Percentiles rank a stretch among this genome's conserved stretches.
phyloP scores from a whole-genome alignment of 2,888 invertebrate genomes.

The Sylvicola cinctus region DNA sequence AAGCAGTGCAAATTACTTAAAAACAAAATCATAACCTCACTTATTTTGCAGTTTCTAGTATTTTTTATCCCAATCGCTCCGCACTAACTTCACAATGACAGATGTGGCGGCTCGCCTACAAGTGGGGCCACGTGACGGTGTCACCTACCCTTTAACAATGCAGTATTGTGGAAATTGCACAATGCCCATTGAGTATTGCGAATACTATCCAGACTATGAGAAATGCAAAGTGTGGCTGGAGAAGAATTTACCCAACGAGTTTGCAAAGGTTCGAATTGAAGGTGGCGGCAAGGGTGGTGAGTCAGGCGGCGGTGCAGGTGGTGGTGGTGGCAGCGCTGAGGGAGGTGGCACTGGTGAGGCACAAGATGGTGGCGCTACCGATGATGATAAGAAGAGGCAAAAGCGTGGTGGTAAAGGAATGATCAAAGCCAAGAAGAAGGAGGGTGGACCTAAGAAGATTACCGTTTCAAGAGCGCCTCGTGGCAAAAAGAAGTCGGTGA shows the following conservation, averaged over 20 bases:
- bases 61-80: not conserved
- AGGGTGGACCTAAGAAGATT: conserved; percentile 69
- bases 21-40: conserved; percentile 5
- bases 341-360: conserved; percentile 13
- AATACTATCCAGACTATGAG: conserved; percentile 93
- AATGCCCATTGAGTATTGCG: conserved; percentile 92
- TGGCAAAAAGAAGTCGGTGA: conserved; percentile 97
- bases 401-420: conserved; percentile 94
- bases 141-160: conserved; percentile 64
- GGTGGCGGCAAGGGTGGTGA: conserved; percentile 1
- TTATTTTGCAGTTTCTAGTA: conserved; percentile 7
- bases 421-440: conserved; percentile 87
- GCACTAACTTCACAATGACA: conserved; percentile 25
- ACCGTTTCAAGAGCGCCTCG: conserved; percentile 76
- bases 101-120: conserved; percentile 32
- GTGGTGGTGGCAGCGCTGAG: too few relatives aligned
- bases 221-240: conserved; percentile 96
- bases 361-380: conserved; percentile 50
- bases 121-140: conserved; percentile 47
- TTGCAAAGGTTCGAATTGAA: conserved; percentile 56
- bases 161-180: conserved; percentile 87
- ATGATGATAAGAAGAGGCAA: conserved; percentile 88
- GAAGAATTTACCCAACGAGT: conserved; percentile 80
- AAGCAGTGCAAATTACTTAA: too few relatives aligned
- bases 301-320: too few relatives aligned